Evolutionary conservation across 1,140 invertebrate genomes (phyloP), one percentile per base, ranked within the genome.

Genomic region (Eueides isabella): DNA sequence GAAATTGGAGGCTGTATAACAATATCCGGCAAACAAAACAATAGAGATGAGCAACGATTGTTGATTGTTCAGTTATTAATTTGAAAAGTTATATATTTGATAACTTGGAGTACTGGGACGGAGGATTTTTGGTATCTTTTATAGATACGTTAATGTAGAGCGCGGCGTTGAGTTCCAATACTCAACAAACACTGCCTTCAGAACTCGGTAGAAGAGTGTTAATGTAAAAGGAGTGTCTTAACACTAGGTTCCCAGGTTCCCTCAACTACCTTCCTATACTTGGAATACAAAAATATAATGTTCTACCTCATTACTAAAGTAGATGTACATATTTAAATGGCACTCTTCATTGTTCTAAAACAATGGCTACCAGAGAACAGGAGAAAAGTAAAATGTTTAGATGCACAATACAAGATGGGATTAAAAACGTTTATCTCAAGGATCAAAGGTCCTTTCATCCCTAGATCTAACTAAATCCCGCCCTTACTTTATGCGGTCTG

Each of bases 391-490:
- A 55, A 55, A 68, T 68, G 66, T 55, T 61, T 68, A 68, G 66
- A 29, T 61, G 41, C 31, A 55, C 66, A 55, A 55, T 55, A 55
- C 26, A 31, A 68, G 44, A 55, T 23, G 12, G 28, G 67, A 69
- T 69, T 69, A 69, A 69, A 69, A 69, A 55, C 67, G 67, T 69
- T 69, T 61, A 69, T 69, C 67, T 69, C 30, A 6, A 31, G 35
- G 67, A 68, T 68, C 67, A 68, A 68, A 68, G 67, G 67, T 69
- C 67, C 67, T 69, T 61, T 61, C 67, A 69, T 69, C 67, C 67
- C 29, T 30, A 31, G 29, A 31, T 63, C 29, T 29, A n/a, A 61
- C 67, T 68, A 68, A 68, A 68, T 68, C 48, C 67, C 67, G 55
- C 44, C 48, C 55, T 33, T 69, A 61, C n/a, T 23, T 30, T 55